phyloP scores from a whole-genome alignment of 2,888 invertebrate species.

The Pelosia muscerda region DNA sequence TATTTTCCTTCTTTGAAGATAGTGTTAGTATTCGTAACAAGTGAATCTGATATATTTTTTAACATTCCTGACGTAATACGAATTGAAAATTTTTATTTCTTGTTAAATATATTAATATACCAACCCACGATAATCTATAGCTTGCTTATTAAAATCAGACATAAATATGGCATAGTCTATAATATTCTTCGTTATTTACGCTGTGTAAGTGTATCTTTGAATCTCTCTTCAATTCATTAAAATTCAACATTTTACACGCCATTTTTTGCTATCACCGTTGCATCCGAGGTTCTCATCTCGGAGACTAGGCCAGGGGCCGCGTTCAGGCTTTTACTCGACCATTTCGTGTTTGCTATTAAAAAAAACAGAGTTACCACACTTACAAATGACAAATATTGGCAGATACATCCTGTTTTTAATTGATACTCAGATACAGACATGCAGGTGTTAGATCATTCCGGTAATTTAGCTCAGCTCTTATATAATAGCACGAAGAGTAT shows the following conservation, averaged over 20 bases:
- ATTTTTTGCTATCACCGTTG: background rate
- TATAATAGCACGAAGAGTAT: conserved; percentile 14
- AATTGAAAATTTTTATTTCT: background rate
- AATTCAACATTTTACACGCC: too few species aligned
- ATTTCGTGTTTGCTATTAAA: background rate
- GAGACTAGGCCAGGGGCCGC: background rate
- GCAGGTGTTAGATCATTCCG: conserved; percentile 4
- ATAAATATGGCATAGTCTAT: too few species aligned
- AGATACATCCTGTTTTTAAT: background rate
- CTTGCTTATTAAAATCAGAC: background rate
- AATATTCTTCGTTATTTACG: too few species aligned
- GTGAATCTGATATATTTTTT: background rate
- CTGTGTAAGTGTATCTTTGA: too few species aligned
- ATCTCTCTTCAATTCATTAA: too few species aligned
- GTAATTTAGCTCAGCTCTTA: conserved; percentile 7
- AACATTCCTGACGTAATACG: background rate
- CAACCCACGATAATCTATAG: too few species aligned
- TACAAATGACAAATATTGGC: background rate
- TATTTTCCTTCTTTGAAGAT: background rate
- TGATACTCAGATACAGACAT: background rate
- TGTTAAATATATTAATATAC: background rate
- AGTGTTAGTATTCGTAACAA: background rate
- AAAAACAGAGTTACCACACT: background rate
- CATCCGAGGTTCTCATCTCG: background rate
- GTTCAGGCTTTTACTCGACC: background rate